Conservation (phyloP, 2,797 vertebrate genomes). For the Vultur gryphus region DNA sequence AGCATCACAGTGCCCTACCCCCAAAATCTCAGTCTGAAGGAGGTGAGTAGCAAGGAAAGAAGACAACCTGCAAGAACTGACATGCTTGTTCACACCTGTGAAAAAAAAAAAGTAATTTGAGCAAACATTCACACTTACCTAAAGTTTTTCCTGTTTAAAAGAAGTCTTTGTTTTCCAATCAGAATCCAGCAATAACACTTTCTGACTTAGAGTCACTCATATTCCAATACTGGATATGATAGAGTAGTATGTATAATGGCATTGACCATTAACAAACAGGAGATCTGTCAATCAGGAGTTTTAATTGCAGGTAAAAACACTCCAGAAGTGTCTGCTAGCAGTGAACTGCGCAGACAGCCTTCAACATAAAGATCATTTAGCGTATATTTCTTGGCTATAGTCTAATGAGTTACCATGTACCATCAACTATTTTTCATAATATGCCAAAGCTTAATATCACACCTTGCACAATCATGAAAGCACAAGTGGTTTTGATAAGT, state of each 20-base stretch:
- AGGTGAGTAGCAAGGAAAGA: background rate
- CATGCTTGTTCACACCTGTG: background rate
- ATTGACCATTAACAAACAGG: background rate
- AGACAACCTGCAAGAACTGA: background rate
- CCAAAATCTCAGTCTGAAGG: background rate
- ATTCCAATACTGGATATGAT: background rate
- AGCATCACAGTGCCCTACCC: background rate
- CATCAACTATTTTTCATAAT: background rate
- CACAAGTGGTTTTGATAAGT: conserved; percentile 16
- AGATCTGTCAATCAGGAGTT: background rate
- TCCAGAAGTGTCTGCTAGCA: background rate
- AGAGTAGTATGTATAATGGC: background rate
- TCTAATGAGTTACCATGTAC: background rate
- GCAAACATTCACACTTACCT: background rate
- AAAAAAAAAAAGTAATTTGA: background rate
- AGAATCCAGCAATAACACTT: background rate
- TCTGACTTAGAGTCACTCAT: background rate
- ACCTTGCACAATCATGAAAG: conserved; percentile 10
- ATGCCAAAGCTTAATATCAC: background rate
- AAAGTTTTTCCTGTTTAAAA: background rate
- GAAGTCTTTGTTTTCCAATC: background rate
- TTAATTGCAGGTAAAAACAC: background rate
- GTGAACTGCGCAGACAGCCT: background rate
- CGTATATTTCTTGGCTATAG: background rate
- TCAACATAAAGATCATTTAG: background rate